These are phyloP conservation scores for Rhimphoctona megacephalus DNA, from an alignment of 2,888 invertebrate genomes.

Conservation along the genomic window DNA sequence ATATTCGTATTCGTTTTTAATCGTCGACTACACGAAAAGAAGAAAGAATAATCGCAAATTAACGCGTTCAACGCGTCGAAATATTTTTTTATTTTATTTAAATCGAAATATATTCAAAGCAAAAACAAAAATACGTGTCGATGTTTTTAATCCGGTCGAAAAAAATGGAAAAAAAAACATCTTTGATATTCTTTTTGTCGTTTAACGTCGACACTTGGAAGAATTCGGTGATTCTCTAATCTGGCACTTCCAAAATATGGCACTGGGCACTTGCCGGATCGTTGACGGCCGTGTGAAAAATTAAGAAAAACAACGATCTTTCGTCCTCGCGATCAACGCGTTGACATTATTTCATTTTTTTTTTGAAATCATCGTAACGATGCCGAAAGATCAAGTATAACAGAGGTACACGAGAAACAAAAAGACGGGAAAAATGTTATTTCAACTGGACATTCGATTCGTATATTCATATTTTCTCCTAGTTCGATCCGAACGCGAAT, in stretches of 20 bases:
- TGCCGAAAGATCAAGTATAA: constrained; percentile 39
- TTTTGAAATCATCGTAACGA: constrained; percentile 67
- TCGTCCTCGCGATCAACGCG: constrained; percentile 75
- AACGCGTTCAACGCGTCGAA: constrained; percentile 34
- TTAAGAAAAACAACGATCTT: constrained; percentile 75
- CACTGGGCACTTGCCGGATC: constrained; percentile 79
- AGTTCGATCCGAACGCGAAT: constrained; percentile 43
- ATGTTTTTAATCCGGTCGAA: constrained; percentile 37
- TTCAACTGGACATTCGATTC: constrained; percentile 30
- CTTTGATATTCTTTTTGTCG: constrained; percentile 25
- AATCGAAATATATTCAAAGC: constrained; percentile 3
- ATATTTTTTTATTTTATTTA: constrained; percentile 52
- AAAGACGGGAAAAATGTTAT: constrained; percentile 15
- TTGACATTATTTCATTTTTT: constrained; percentile 72
- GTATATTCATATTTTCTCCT: constrained; percentile 37
- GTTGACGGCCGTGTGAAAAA: constrained; percentile 73
- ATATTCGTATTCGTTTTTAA: constrained; percentile 17
- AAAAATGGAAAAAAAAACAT: constrained; percentile 10
- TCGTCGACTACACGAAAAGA: constrained; percentile 35
- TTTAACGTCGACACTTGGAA: constrained; percentile 18
- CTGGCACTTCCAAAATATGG: constrained; percentile 72
- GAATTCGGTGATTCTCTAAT: constrained; percentile 49
- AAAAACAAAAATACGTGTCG: constrained; percentile 19
- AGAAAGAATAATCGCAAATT: background rate
- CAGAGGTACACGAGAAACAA: constrained; percentile 21